A percentile compares a stretch with the other conserved stretches of the same genome.
These are phyloP conservation scores for Vombatus ursinus DNA, from an alignment of 2,113 vertebrate species.

Conservation along the genomic window DNA sequence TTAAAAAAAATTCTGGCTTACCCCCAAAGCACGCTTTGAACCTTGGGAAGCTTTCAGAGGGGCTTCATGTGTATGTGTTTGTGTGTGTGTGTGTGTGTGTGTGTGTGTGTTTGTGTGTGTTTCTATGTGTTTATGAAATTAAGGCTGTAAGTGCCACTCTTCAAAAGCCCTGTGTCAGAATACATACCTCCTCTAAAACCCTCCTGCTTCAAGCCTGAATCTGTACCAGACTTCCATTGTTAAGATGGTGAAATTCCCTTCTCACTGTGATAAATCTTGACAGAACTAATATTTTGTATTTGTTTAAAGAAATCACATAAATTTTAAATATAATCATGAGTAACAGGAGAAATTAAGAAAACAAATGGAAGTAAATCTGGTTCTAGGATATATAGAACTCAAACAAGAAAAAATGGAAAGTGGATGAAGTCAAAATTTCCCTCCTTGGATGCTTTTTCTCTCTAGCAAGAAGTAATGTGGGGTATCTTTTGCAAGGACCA, in stretches of 20 bases:
- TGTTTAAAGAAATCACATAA: slow-evolving; percentile 23
- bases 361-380: not conserved
- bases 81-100: too few species aligned
- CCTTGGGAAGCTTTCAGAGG: not conserved
- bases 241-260: not conserved
- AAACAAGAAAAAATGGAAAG: slow-evolving; percentile 15
- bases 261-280: not conserved
- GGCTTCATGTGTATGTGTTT: too few species aligned
- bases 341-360: not conserved
- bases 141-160: not conserved
- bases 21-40: not conserved
- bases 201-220: not conserved
- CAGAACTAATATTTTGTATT: slow-evolving; percentile 7
- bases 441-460: slow-evolving; percentile 14
- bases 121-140: not conserved
- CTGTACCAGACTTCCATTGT: not conserved
- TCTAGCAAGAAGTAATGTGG: slow-evolving; percentile 53
- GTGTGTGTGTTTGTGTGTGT: too few species aligned
- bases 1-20: not conserved
- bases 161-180: not conserved
- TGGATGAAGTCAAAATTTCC: slow-evolving; percentile 28
- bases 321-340: slow-evolving; percentile 25
- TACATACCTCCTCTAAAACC: not conserved
- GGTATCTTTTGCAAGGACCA: slow-evolving; percentile 64
- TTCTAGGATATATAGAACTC: not conserved